Evolutionary conservation across 2,888 invertebrate species (phyloP).

Genomic region (Callyntrura guangdongensis): DNA sequence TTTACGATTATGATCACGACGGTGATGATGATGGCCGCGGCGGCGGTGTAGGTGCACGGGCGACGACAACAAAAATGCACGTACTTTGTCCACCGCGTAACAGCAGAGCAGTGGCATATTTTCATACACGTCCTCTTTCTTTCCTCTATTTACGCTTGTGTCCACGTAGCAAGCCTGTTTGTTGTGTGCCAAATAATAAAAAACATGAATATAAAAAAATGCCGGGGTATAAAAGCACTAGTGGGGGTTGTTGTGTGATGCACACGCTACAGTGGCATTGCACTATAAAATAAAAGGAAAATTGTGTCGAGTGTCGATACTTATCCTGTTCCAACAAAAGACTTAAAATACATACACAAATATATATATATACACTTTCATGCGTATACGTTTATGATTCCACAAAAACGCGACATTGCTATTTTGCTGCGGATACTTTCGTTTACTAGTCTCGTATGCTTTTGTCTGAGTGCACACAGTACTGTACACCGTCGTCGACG

Average conservation of each 20-base stretch:
- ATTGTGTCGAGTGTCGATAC: slow-evolving; percentile 56
- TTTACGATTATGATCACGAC: slow-evolving; percentile 64
- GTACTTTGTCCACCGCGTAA: neutral
- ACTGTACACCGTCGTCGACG: too few species aligned
- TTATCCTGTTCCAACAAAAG: neutral
- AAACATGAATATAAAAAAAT: slow-evolving; percentile 54
- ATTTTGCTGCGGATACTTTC: too few species aligned
- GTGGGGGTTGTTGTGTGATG: slow-evolving; percentile 1
- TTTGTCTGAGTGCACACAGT: neutral
- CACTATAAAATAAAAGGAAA: slow-evolving; percentile 40
- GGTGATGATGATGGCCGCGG: slow-evolving; percentile 26
- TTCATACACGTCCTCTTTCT: slow-evolving; percentile 34
- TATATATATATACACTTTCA: too few species aligned
- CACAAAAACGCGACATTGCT: too few species aligned
- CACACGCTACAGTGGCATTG: neutral
- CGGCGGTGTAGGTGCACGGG: neutral
- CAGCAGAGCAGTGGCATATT: neutral
- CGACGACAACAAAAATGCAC: slow-evolving; percentile 41
- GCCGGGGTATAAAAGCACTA: slow-evolving; percentile 39
- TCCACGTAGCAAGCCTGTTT: slow-evolving; percentile 37
- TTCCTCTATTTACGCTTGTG: neutral
- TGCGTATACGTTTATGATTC: neutral
- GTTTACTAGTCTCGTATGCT: neutral
- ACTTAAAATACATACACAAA: neutral
- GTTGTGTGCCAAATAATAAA: slow-evolving; percentile 53